A percentile compares a stretch with the other conserved stretches of the same genome.
Evolutionary conservation across 1,140 invertebrate species (phyloP).

Genomic region (Oedothorax gibbosus): DNA sequence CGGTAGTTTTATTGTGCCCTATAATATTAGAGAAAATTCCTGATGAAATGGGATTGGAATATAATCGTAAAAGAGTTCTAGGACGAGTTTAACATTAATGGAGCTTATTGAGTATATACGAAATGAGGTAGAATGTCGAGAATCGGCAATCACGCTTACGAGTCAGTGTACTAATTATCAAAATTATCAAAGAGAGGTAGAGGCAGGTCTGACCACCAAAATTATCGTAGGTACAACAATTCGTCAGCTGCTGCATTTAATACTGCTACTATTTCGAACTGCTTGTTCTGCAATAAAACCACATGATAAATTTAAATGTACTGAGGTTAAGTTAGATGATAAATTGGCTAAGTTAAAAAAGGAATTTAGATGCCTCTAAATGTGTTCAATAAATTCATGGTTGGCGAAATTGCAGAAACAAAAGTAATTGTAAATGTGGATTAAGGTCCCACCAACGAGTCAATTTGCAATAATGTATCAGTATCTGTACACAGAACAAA

Average conservation of each 20-base stretch:
- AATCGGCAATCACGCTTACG: neutral
- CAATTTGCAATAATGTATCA: slow-evolving; percentile 4
- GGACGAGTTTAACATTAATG: neutral
- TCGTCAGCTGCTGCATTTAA: slow-evolving; percentile 4
- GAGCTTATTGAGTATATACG: neutral
- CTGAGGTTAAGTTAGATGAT: neutral
- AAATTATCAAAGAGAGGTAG: neutral
- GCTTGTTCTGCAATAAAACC: neutral
- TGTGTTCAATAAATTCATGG: slow-evolving; percentile 6
- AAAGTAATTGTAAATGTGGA: neutral
- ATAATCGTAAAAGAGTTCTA: neutral
- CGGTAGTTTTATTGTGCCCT: slow-evolving; percentile 2
- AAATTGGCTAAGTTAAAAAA: neutral
- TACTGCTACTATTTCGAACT: neutral
- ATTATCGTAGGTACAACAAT: neutral
- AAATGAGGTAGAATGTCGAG: slow-evolving; percentile 14
- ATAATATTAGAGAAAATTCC: slow-evolving; percentile 2
- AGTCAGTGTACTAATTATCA: neutral
- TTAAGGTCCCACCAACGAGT: neutral
- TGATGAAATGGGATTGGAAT: neutral
- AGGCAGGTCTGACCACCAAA: neutral
- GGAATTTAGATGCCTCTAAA: neutral
- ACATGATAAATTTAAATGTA: neutral
- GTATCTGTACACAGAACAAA: neutral
- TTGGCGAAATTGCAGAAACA: slow-evolving; percentile 2